Conservation (phyloP, 2,797 vertebrate species). For the Somateria mollissima region DNA sequence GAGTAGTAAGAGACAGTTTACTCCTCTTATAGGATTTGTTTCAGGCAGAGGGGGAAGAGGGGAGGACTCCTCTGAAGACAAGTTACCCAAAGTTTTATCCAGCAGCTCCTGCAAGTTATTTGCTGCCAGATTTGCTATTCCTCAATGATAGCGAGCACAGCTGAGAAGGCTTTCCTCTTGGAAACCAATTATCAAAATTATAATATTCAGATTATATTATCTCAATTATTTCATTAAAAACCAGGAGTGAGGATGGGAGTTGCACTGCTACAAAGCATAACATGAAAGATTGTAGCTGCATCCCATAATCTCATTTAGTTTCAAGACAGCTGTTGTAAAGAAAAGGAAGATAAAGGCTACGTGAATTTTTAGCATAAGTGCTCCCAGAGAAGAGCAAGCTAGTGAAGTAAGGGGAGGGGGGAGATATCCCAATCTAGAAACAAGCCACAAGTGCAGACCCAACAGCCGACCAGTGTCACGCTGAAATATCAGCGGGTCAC, state of each 20-base stretch:
- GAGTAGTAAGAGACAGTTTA: neutral
- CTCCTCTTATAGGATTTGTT: neutral
- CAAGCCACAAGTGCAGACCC: neutral
- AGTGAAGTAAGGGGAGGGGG: neutral
- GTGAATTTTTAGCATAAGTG: neutral
- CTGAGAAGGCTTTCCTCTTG: neutral
- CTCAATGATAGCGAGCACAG: neutral
- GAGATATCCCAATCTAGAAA: neutral
- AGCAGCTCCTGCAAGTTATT: neutral
- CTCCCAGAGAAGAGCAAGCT: neutral
- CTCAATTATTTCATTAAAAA: neutral
- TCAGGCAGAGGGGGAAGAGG: neutral
- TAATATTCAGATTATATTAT: neutral
- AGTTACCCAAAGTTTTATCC: neutral
- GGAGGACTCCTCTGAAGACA: neutral
- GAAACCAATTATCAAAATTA: slow-evolving; percentile 6
- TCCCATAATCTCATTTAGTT: neutral
- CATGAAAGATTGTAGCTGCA: neutral
- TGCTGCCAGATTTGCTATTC: neutral
- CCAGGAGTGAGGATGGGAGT: neutral
- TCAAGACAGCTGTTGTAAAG: neutral
- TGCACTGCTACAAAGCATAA: neutral
- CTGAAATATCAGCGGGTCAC: neutral
- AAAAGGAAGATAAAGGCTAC: neutral
- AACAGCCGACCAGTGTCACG: neutral